Evolutionary conservation across 2,888 invertebrate genomes (phyloP), one percentile per base, ranked within the genome.

Genomic region (Aspidapion aeneum): DNA sequence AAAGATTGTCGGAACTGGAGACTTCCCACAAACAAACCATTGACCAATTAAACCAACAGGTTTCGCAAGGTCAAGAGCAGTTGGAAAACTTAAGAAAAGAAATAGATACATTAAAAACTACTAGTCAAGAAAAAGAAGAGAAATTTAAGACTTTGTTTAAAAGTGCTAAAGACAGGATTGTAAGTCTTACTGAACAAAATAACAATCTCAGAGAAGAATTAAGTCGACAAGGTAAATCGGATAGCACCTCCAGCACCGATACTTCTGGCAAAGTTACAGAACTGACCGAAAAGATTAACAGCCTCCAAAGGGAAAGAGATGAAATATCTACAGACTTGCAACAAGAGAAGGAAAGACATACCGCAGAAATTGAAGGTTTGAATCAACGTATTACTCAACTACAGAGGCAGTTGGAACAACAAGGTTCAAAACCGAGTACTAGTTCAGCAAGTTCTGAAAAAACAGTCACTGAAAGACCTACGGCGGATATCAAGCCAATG

Each of bases 401-500:
- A 55, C 79, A 80, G 66, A 68, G 78, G 7, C 90, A 89, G 74
- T 71, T 85, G 22, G 85, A 84, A 7, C 78, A 81, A 54, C 85
- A 85, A 35, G 87, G 87, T 2, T 85, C 84, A 56, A 90, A 90
- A 74, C 85, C 91, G 18, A 86, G 87, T 51, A 85, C 87, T 1
- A 87, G 90, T 71, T 86, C 91, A 66, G 83, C 87, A 71, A 81
- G 87, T 74, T 79, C 85, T 1, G 83, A 84, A 50, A 85, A 84
- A 69, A 79, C 81, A 1, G 80, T 81, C 1, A 80, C 81, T 0
- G 88, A 88, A 69, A 86, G 88, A 21, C 87, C 88, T 20, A 96
- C 95, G 0, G 96, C 96, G 2, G 96, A 96, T 76, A 96, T 96
- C 54, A 94, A 94, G 78, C 96, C 96, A 0, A 94, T 96, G 90